Evolutionary conservation across 2,888 invertebrate genomes (phyloP).

Genomic region (Chydorus sphaericus): DNA sequence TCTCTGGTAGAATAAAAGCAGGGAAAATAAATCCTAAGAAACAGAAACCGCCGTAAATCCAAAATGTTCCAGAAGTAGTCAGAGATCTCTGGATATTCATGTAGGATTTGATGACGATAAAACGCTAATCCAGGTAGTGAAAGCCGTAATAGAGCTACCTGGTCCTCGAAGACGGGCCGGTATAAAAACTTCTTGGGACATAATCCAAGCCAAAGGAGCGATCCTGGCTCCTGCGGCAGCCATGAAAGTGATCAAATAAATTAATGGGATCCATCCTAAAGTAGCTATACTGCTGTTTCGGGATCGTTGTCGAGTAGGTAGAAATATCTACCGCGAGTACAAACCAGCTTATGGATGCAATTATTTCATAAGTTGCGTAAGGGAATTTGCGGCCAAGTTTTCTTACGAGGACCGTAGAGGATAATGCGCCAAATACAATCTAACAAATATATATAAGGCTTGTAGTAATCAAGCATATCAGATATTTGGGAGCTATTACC

Average conservation of each 20-base stretch:
- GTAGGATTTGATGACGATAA: slow-evolving; percentile 32
- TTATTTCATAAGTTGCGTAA: no score
- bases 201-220: slow-evolving; percentile 73
- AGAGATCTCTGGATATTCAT: slow-evolving; percentile 39
- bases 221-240: slow-evolving; percentile 64
- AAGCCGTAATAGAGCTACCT: slow-evolving; percentile 58
- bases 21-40: slow-evolving; percentile 52
- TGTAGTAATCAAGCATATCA: no score
- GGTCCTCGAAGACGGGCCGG: slow-evolving; percentile 52
- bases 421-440: no score
- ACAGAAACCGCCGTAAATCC: slow-evolving; percentile 58
- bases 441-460: no score
- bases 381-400: no score
- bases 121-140: slow-evolving; percentile 58
- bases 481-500: no score
- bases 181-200: slow-evolving; percentile 63
- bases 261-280: slow-evolving; percentile 55
- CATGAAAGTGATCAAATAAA: slow-evolving; percentile 58
- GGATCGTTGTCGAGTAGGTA: no score
- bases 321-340: no score
- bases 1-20: slow-evolving; percentile 60
- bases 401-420: no score
- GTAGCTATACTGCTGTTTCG: no score
- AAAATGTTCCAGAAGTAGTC: slow-evolving; percentile 53
- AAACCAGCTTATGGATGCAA: no score